These are phyloP conservation scores for Stichodactyla helianthus DNA, from an alignment of 64 coral and sea anemone genomes.

Conservation along the genomic window DNA sequence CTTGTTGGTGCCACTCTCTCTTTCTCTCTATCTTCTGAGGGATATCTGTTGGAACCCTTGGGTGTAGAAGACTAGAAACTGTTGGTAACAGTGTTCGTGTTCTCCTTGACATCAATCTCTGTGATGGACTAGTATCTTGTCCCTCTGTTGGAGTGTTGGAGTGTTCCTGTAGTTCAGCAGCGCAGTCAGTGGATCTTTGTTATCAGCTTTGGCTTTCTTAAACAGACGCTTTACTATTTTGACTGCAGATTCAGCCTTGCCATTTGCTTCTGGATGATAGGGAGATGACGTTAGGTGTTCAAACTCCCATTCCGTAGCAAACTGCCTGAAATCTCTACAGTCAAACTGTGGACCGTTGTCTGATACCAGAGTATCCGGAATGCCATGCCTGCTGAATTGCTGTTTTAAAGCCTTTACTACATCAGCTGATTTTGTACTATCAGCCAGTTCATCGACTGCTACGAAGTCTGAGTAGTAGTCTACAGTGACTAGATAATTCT, in stretches of 20 bases:
- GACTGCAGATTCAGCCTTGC: conserved; percentile 46
- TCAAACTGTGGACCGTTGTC: conserved; percentile 60
- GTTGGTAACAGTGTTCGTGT: conserved; percentile 34
- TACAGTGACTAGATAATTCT: conserved; percentile 13
- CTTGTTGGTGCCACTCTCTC: conserved; percentile 44
- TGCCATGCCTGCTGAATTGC: conserved; percentile 28
- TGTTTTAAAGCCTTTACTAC: conserved; percentile 34
- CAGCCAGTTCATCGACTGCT: conserved; percentile 12
- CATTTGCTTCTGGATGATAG: conserved; percentile 35
- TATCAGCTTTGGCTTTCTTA: conserved; percentile 30
- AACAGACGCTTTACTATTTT: conserved; percentile 30
- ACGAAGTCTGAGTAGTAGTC: conserved; percentile 64
- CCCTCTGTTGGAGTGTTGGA: conserved; percentile 36
- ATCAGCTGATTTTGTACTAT: not conserved
- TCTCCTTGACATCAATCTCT: conserved; percentile 45
- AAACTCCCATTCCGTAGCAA: conserved; percentile 59
- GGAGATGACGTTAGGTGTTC: conserved; percentile 40
- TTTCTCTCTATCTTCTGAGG: conserved; percentile 17
- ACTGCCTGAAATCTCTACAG: conserved; percentile 39
- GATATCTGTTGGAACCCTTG: conserved; percentile 6
- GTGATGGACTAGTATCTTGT: conserved; percentile 29
- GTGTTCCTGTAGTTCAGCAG: conserved; percentile 58
- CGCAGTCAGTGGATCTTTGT: conserved; percentile 39
- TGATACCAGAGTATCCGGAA: conserved; percentile 23
- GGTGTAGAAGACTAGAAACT: conserved; percentile 33